These are phyloP conservation scores for Marmota monax DNA, from an alignment of 2,113 vertebrate species.

Conservation along the genomic window DNA sequence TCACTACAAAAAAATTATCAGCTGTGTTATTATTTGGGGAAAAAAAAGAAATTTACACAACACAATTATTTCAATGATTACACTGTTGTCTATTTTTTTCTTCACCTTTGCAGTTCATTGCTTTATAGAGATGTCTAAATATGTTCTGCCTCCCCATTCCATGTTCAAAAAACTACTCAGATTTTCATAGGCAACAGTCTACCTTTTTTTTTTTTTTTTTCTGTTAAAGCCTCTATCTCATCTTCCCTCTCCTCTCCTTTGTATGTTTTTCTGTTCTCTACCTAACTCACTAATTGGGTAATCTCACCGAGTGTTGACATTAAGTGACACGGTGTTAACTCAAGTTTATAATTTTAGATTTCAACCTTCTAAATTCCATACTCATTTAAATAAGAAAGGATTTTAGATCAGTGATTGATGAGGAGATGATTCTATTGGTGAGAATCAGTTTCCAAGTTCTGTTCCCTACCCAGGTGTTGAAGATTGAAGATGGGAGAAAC, in stretches of 20 bases:
- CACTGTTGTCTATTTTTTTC: background rate
- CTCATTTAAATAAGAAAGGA: background rate
- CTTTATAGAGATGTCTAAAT: background rate
- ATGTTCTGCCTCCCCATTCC: background rate
- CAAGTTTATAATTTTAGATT: rapidly evolving
- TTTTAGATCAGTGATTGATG: background rate
- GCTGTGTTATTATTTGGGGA: background rate
- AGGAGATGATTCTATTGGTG: too few relatives aligned
- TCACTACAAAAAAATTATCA: background rate
- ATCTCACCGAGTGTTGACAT: background rate
- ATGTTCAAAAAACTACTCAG: background rate
- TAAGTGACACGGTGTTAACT: background rate
- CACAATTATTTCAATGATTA: background rate
- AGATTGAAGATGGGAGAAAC: too few relatives aligned
- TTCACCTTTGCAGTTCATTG: background rate
- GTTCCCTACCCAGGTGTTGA: too few relatives aligned
- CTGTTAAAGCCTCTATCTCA: background rate
- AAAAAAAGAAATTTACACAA: background rate
- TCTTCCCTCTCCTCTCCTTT: background rate
- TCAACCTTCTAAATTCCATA: background rate
- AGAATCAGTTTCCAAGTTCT: too few relatives aligned
- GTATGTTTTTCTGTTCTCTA: background rate
- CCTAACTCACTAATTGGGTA: background rate
- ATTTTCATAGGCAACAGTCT: background rate
- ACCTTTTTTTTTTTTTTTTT: background rate